Conservation (phyloP, 2,888 invertebrate genomes). For the Stramonita haemastoma region DNA sequence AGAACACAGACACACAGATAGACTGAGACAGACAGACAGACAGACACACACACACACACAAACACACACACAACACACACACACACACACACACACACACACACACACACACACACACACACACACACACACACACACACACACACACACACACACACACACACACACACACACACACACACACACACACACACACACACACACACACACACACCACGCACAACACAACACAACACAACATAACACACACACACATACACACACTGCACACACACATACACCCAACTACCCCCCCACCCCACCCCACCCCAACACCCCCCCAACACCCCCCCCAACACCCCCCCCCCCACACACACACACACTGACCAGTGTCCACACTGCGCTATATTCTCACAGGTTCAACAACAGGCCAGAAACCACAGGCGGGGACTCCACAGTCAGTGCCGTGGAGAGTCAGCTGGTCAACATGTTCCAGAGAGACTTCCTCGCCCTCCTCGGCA, state of each 20-base stretch:
- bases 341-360: neutral
- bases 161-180: neutral
- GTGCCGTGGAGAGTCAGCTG: conserved; percentile 73
- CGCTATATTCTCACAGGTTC: conserved; percentile 12
- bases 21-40: too few species aligned
- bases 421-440: conserved; percentile 57
- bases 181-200: neutral
- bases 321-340: neutral
- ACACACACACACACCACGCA: neutral
- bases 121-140: conserved; percentile 24
- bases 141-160: neutral
- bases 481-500: conserved; percentile 74
- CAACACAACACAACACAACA: neutral
- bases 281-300: neutral
- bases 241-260: neutral
- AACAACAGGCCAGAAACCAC: conserved; percentile 46
- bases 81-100: neutral
- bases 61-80: too few species aligned
- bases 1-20: too few species aligned
- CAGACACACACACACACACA: too few species aligned
- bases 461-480: conserved; percentile 77
- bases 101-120: neutral
- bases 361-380: neutral
- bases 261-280: neutral
- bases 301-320: neutral